Conservation (phyloP, 2,113 vertebrate genomes). For the Myocastor coypus region DNA sequence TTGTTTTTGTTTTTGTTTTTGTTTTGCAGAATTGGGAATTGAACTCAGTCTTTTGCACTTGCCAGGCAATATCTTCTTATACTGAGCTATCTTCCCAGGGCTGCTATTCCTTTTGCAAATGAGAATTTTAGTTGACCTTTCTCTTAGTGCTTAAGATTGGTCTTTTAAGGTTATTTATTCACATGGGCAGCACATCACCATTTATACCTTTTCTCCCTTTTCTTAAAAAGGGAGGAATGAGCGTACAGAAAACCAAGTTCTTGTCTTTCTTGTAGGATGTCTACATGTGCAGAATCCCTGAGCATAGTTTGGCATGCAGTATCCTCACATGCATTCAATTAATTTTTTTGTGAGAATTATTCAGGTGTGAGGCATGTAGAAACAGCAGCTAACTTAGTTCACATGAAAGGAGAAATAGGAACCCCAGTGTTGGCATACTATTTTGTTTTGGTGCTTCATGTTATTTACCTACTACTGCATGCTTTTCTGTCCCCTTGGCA, state of each 20-base stretch:
- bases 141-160: slow-evolving; percentile 26
- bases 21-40: too few relatives aligned
- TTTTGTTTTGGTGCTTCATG: slow-evolving; percentile 24
- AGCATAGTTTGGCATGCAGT: not conserved
- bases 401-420: not conserved
- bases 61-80: too few relatives aligned
- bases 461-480: not conserved
- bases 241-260: not conserved
- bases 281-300: not conserved
- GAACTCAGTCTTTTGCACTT: too few relatives aligned
- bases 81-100: too few relatives aligned
- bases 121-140: slow-evolving; percentile 59
- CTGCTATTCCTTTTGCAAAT: slow-evolving; percentile 72
- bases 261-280: not conserved
- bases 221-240: not conserved
- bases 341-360: not conserved
- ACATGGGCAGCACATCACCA: not conserved
- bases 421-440: not conserved
- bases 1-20: too few relatives aligned
- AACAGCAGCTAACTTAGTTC: not conserved
- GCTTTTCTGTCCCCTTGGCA: not conserved
- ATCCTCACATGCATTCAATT: not conserved
- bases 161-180: slow-evolving; percentile 55
- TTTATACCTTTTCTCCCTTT: not conserved
- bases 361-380: not conserved